These are phyloP conservation scores for Callosobruchus maculatus DNA, from an alignment of 2,888 invertebrate species.

Conservation along the genomic window DNA sequence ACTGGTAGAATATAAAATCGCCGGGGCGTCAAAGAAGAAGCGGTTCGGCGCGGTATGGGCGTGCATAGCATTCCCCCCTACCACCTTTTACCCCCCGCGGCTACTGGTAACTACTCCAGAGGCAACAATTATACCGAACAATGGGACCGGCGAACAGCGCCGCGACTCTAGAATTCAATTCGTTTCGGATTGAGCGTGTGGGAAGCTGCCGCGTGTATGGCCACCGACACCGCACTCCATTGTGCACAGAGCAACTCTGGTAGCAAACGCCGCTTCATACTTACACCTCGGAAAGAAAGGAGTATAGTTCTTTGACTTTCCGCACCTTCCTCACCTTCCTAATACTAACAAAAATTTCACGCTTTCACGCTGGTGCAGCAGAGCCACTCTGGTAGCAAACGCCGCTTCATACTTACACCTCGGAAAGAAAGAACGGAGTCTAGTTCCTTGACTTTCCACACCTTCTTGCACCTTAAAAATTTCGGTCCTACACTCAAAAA, in stretches of 20 bases:
- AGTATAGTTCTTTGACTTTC: too few relatives aligned
- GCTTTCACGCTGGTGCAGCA: too few relatives aligned
- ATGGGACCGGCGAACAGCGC: neutral
- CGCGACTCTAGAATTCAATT: neutral
- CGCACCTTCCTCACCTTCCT: too few relatives aligned
- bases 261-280: neutral
- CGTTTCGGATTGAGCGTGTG: neutral
- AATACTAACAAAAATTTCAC: too few relatives aligned
- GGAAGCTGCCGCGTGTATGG: neutral
- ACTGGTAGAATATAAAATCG: neutral
- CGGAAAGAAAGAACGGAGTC: too few relatives aligned
- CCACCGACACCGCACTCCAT: neutral
- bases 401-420: too few relatives aligned
- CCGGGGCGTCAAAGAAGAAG: neutral
- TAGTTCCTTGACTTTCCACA: too few relatives aligned
- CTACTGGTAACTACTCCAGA: constrained; percentile 47
- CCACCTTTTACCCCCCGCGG: constrained; percentile 48
- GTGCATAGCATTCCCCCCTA: constrained; percentile 17
- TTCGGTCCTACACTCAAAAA: too few relatives aligned
- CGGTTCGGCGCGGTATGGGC: neutral
- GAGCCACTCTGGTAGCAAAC: neutral
- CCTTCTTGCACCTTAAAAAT: too few relatives aligned
- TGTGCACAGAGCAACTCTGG: neutral
- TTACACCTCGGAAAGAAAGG: too few relatives aligned
- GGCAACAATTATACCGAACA: constrained; percentile 37